These are phyloP conservation scores for Elachura formosa DNA, from an alignment of 2,113 vertebrate genomes.

Conservation along the genomic window DNA sequence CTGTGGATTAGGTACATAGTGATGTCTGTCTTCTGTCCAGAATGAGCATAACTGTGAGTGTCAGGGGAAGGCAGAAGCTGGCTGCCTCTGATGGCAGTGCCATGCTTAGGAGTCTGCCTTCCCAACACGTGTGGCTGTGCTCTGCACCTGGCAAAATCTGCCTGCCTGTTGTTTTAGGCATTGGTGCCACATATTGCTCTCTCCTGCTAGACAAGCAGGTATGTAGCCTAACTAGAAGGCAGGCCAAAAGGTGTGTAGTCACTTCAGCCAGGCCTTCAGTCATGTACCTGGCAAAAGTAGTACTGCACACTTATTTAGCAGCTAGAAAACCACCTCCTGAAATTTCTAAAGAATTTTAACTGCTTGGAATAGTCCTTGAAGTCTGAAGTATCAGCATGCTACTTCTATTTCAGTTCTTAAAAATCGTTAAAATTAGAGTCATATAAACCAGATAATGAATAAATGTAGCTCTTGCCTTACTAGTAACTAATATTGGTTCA, in stretches of 20 bases:
- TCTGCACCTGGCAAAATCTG: neutral
- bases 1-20: neutral
- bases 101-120: neutral
- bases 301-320: neutral
- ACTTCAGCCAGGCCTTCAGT: neutral
- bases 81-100: neutral
- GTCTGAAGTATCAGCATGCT: neutral
- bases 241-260: neutral
- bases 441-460: neutral
- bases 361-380: neutral
- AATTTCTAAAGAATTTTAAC: neutral
- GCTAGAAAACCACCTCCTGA: neutral
- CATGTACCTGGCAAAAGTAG: neutral
- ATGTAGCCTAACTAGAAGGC: neutral
- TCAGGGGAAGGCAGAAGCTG: neutral
- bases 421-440: neutral
- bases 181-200: neutral
- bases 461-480: neutral
- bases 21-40: neutral
- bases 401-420: neutral
- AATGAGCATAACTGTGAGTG: neutral
- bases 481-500: neutral
- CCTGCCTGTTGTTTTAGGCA: neutral
- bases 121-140: neutral
- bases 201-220: neutral